Base-by-base conservation (phyloP, 2,888 invertebrate species). In the Clitarchus hookeri region DNA sequence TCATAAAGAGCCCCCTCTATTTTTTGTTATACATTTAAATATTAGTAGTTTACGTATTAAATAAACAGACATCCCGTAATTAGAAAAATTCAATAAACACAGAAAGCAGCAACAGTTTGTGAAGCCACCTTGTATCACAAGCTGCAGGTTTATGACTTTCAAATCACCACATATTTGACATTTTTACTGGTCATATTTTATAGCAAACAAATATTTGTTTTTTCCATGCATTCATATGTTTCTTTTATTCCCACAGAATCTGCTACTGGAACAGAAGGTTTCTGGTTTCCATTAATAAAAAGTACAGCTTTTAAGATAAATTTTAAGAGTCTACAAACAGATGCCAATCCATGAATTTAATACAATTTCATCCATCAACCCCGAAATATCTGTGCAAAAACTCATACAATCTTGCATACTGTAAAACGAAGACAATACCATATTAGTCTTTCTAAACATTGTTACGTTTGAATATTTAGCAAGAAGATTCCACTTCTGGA, bases 201-300 rank as follows among this genome's bases (percentile, higher is more conserved):
- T 12, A n/a, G 79, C 79, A 79, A n/a, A 26, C 13, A 9, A n/a
- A 27, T 79, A 79, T 23, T n/a, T n/a, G n/a, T n/a, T 26, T 25
- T 25, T 19, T 0, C 12, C 79, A 79, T 79, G 25, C 79, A n/a
- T 23, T 79, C 79, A 79, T 79, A n/a, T 16, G 79, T 79, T 79
- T 79, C 79, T 79, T 79, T 79, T 4, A n/a, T 79, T 79, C 25
- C 79, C 25, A 79, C 79, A 79, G 4, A 25, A 79, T 79, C n/a
- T 79, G 79, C 79, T 79, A n/a, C 27, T 79, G 79, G 25, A 79
- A 79, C 27, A 27, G 79, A 79, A n/a, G 79, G 79, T n/a, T 79
- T n/a, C 27, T 27, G 8, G 36, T 82, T 82, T 44, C 27, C 44
- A 44, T 27, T 82, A 23, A 6, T 0, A 23, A 82, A 27, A 65